A percentile compares a stretch with the other conserved stretches of the same genome.
phyloP scores from a whole-genome alignment of 2,797 vertebrate genomes.

The Numenius phaeopus region DNA sequence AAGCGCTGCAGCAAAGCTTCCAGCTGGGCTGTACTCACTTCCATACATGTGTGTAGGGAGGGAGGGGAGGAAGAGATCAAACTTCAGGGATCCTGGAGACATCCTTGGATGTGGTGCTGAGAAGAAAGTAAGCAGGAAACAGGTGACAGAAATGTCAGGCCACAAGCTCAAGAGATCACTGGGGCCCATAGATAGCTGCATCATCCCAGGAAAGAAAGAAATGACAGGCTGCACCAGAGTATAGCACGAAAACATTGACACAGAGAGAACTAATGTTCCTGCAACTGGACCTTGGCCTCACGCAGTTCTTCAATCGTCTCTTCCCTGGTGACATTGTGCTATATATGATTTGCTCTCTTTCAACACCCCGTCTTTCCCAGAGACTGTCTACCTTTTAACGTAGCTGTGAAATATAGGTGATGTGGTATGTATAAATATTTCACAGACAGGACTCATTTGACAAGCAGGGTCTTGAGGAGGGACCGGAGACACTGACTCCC shows the following conservation, averaged over 20 bases:
- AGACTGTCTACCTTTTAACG: constrained; percentile 1
- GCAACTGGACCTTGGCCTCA: constrained; percentile 62
- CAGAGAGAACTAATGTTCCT: constrained; percentile 49
- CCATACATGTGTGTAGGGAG: neutral
- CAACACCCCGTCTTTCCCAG: constrained; percentile 20
- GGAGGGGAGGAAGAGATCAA: neutral
- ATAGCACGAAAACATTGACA: constrained; percentile 29
- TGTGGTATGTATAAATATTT: constrained; percentile 37
- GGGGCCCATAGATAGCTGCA: neutral
- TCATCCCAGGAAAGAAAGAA: constrained; percentile 20
- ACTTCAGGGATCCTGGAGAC: neutral
- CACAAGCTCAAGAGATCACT: constrained; percentile 9
- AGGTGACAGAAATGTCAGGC: constrained; percentile 48
- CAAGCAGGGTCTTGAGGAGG: constrained; percentile 26
- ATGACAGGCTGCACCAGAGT: neutral
- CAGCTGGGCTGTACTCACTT: neutral
- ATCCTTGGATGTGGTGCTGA: neutral
- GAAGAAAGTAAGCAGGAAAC: constrained; percentile 12
- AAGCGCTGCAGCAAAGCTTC: neutral
- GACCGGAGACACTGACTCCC: neutral
- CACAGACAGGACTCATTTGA: constrained; percentile 22
- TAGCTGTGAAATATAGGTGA: constrained; percentile 49
- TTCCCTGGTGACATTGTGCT: neutral
- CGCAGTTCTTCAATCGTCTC: neutral
- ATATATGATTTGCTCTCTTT: constrained; percentile 22